These are phyloP conservation scores for Motacilla alba DNA, from an alignment of 2,113 vertebrate species.

Conservation along the genomic window DNA sequence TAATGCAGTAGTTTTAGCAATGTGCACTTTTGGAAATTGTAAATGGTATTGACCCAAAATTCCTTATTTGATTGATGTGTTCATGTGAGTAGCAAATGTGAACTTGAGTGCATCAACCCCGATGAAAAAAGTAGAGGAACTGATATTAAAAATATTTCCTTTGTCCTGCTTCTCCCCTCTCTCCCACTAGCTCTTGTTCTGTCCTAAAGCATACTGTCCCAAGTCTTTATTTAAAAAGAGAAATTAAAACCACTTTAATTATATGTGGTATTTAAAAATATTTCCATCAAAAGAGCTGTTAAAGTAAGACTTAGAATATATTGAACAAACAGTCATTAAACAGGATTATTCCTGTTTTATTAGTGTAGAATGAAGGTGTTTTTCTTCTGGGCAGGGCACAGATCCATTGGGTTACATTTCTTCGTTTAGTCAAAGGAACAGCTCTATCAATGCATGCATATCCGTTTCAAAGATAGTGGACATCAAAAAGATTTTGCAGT, in stretches of 20 bases:
- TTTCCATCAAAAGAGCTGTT: neutral
- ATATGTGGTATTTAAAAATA: neutral
- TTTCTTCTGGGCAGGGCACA: neutral
- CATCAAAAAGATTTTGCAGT: neutral
- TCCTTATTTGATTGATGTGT: neutral
- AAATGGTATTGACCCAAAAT: neutral
- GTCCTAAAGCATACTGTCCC: neutral
- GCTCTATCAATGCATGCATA: neutral
- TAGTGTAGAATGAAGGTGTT: neutral
- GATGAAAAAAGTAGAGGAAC: neutral
- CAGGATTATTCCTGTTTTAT: neutral
- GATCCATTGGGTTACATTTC: neutral
- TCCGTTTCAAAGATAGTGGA: neutral
- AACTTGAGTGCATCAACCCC: neutral
- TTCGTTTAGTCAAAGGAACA: neutral
- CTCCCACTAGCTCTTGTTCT: neutral
- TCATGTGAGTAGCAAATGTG: neutral
- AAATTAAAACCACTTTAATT: neutral
- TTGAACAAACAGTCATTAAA: neutral
- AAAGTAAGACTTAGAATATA: neutral
- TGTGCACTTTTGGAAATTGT: neutral
- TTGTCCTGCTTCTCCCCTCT: neutral
- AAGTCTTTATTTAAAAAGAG: neutral
- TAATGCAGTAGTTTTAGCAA: neutral
- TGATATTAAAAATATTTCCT: neutral